Conservation (phyloP, 2,113 vertebrate genomes). For the Gopherus evgoodei region DNA sequence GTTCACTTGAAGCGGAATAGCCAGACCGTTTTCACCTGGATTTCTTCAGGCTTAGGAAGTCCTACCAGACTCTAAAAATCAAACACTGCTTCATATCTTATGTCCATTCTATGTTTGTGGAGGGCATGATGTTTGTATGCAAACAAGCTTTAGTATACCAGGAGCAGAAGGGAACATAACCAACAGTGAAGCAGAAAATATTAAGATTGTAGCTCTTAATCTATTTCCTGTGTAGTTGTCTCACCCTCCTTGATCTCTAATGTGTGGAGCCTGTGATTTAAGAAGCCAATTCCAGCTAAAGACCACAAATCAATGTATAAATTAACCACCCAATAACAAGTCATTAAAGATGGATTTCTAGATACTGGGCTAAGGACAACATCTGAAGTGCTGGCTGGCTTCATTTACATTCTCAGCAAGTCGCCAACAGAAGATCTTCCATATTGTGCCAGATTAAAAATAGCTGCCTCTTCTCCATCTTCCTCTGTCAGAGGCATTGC, state of each 20-base stretch:
- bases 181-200: neutral
- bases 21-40: too few species aligned
- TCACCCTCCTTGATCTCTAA: neutral
- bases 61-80: neutral
- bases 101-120: neutral
- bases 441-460: neutral
- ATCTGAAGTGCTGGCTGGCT: neutral
- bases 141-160: neutral
- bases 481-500: neutral
- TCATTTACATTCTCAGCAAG: neutral
- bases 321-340: neutral
- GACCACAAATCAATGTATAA: neutral
- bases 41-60: neutral
- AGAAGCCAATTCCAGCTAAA: neutral
- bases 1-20: too few species aligned
- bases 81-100: neutral
- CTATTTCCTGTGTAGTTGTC: neutral
- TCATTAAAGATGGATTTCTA: neutral
- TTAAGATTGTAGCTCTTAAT: neutral
- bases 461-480: neutral
- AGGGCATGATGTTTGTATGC: neutral
- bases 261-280: neutral
- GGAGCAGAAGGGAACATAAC: neutral
- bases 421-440: rapidly evolving
- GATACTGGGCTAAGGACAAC: neutral